A percentile compares a stretch with the other conserved stretches of the same genome.
Conservation (phyloP, 2,888 invertebrate genomes). For the Alloscopus bannaensis region DNA sequence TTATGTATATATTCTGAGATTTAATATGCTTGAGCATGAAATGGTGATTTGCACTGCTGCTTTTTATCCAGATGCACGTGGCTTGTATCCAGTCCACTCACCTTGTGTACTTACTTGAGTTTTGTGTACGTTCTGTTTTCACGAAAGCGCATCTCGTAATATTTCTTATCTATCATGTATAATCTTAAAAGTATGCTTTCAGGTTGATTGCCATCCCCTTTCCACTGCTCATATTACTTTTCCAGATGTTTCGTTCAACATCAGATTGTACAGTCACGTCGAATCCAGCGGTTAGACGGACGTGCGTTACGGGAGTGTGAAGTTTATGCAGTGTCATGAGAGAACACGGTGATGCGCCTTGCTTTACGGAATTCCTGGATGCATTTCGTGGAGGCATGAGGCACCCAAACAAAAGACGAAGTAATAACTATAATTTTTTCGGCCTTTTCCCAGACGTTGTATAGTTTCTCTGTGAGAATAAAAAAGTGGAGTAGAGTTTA, state of each 20-base stretch:
- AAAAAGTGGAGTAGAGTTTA: neutral
- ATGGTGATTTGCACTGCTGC: constrained; percentile 52
- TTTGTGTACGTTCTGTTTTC: constrained; percentile 7
- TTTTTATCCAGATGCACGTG: constrained; percentile 54
- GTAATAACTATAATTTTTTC: constrained; percentile 7
- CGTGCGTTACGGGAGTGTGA: constrained; percentile 17
- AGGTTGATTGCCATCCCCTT: constrained; percentile 46
- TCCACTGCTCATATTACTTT: constrained; percentile 19
- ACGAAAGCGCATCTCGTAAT: constrained; percentile 39
- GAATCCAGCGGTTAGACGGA: constrained; percentile 8
- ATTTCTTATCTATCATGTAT: constrained; percentile 44
- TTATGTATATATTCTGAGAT: neutral
- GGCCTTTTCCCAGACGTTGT: no score
- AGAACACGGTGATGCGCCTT: constrained; percentile 3
- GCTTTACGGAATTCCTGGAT: neutral
- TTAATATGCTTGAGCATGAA: constrained; percentile 47
- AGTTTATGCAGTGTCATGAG: constrained; percentile 34
- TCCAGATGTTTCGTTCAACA: constrained; percentile 32
- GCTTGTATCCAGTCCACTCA: constrained; percentile 37
- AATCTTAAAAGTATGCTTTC: constrained; percentile 53
- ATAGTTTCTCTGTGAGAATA: neutral
- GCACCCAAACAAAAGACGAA: no score
- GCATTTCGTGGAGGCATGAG: no score
- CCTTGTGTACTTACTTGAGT: constrained; percentile 5
- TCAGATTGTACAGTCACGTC: no score